Evolutionary conservation across 1,140 invertebrate species (phyloP).

Genomic region (Uloborus diversus): DNA sequence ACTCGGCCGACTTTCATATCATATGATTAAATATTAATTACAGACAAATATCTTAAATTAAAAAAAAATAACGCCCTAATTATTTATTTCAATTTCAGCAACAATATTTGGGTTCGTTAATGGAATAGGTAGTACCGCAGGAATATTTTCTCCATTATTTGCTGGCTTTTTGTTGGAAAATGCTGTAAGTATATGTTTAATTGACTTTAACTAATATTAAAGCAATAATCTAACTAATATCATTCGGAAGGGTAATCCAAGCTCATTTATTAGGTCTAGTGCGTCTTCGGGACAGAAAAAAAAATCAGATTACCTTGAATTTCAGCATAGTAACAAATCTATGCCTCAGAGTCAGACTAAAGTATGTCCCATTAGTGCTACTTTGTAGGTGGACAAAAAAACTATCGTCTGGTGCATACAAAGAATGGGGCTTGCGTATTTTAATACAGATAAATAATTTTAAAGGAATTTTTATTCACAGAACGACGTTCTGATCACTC

Average conservation of each 20-base stretch:
- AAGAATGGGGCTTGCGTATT: too few species aligned
- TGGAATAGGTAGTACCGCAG: slow-evolving; percentile 27
- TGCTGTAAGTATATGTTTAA: slow-evolving; percentile 17
- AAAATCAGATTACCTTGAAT: background rate
- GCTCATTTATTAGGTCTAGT: background rate
- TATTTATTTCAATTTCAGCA: slow-evolving; percentile 10
- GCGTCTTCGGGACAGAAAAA: background rate
- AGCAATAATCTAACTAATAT: background rate
- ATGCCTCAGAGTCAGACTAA: background rate
- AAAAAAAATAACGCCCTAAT: too few species aligned
- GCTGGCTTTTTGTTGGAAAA: slow-evolving; percentile 38
- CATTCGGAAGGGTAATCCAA: background rate
- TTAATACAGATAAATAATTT: too few species aligned
- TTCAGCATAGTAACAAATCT: background rate
- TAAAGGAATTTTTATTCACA: too few species aligned
- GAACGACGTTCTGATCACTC: too few species aligned
- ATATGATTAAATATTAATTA: too few species aligned
- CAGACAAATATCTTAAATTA: too few species aligned
- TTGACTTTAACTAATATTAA: background rate
- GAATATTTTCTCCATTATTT: slow-evolving; percentile 39
- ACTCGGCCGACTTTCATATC: too few species aligned
- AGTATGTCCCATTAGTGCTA: too few species aligned
- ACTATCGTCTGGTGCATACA: too few species aligned
- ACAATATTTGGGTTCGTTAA: slow-evolving; percentile 39
- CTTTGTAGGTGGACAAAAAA: too few species aligned